phyloP scores from a whole-genome alignment of 1,140 invertebrate species.

The Drosophila kikkawai region DNA sequence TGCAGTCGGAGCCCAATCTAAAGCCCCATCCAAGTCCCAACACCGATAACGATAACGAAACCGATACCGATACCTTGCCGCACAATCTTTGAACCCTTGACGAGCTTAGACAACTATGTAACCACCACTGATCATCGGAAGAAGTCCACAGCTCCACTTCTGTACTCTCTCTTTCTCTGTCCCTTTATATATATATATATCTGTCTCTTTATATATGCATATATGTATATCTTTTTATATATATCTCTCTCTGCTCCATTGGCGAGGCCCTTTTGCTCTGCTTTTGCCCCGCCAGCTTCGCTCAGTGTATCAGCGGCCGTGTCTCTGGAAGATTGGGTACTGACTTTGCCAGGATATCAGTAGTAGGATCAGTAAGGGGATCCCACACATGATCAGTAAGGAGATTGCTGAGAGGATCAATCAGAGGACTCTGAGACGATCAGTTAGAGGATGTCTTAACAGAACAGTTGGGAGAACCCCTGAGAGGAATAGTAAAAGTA shows the following conservation, averaged over 20 bases:
- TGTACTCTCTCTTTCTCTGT: not conserved
- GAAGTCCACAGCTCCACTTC: conserved; percentile 5
- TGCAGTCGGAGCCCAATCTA: conserved; percentile 45
- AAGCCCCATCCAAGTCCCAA: conserved; percentile 12
- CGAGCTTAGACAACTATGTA: conserved; percentile 66
- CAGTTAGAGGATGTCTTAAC: not conserved
- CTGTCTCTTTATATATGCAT: not conserved
- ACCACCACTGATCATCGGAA: conserved; percentile 43
- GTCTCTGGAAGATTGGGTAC: conserved; percentile 30
- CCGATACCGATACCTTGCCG: conserved; percentile 18
- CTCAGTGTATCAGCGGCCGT: conserved; percentile 20
- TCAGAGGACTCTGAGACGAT: not conserved
- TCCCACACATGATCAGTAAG: not conserved
- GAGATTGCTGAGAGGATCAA: no score
- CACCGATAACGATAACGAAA: not conserved
- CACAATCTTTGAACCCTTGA: conserved; percentile 61
- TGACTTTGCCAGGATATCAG: conserved; percentile 45
- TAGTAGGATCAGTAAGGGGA: not conserved
- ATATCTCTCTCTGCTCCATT: conserved; percentile 8
- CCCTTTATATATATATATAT: not conserved
- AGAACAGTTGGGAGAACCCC: not conserved
- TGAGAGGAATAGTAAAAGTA: not conserved
- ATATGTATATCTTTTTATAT: not conserved
- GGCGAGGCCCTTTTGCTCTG: conserved; percentile 13
- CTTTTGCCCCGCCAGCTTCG: conserved; percentile 38